Evolutionary conservation across 2,888 invertebrate species (phyloP), one percentile per base, ranked within the genome.

Genomic region (Philopedon plagiatum): DNA sequence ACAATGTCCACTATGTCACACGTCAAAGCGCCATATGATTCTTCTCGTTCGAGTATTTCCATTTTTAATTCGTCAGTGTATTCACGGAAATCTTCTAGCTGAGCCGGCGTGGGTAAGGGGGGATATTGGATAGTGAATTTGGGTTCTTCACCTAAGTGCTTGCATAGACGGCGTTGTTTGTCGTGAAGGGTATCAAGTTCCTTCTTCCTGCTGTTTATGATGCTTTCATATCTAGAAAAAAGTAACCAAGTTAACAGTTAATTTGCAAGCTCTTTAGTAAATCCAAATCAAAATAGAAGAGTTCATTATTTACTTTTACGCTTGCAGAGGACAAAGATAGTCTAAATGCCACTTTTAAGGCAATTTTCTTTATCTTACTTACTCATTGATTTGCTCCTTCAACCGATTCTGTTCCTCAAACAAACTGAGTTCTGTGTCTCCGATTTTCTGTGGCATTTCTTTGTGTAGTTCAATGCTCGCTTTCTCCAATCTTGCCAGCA

Each of bases 51-150:
- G 61, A 87, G 88, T 46, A 90, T 90, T 80, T 92, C 91, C 0
- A 85, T 84, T 78, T 91, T 90, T 60, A 93, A 83, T 9, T 86
- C 83, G 37, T 90, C 87, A 2, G 94, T 83, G 69, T 92, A 89
- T 0, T 83, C 80, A 54, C 89, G 87, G 51, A 93, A 87, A 41
- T 87, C 86, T 9, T 88, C 85, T 11, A 94, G 82, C 70, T 92
- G 90, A 1, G 89, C 87, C 19, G 89, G 88, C 0, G 89, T 87
- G 0, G 93, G 92, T 15, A 94, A 76, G 0, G 89, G 89, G 0
- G 87, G 81, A 15, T 87, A 87, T 13, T 86, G 80, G 57, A 90
- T 76, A 2, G 13, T 54, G 73, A 86, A 85, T 39, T 86, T 86
- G 15, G 88, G 86, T 34, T 87, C 86, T 11, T 86, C 86, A 0